Base-by-base conservation (phyloP, 1,140 invertebrate genomes). In the Euwallacea similis region DNA sequence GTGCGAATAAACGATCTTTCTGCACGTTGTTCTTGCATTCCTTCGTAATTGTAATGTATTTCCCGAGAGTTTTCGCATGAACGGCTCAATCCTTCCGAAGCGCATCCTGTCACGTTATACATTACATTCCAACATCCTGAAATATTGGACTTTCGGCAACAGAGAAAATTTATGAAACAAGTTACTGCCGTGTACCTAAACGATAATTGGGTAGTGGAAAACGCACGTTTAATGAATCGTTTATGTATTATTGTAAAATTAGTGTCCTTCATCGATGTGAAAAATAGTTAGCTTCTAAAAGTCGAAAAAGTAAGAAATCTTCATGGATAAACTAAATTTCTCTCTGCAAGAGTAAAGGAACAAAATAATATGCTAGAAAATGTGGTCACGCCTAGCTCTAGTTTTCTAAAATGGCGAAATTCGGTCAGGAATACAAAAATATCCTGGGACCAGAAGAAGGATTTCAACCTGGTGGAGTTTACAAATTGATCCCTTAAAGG, bases 351-450 rank as follows among this genome's bases (percentile, higher is more conserved):
- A 61, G 59, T 61, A 61, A 58, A 61, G 21, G 59, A 61, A 21
- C 59, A 61, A 61, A 61, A 61, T 61, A 61, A 61, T 61, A 61
- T 61, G 59, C 59, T 61, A 61, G 59, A 43, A 61, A 61, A 61
- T 61, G 59, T 61, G 59, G 59, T 61, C 59, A 61, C 59, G 59
- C 59, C 59, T 61, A 56, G 54, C 59, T 43, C 11, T 10, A 61
- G 59, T 61, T 15, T 61, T 42, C 11, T 61, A 61, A 61, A 61
- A 61, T 61, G 59, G 59, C 59, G 59, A 61, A 61, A 42, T 61
- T 61, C 54, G 16, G 2, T 9, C 8, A 56, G 54, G 54, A 56
- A 56, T 56, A 56, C 54, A 21, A 56, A 56, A 56, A 56, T 56
- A 56, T 56, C 54, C 8, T 9, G 16, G 16, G 11, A 56, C 8